Base-by-base conservation (phyloP, 2,888 invertebrate genomes). In the Plutella xylostella region DNA sequence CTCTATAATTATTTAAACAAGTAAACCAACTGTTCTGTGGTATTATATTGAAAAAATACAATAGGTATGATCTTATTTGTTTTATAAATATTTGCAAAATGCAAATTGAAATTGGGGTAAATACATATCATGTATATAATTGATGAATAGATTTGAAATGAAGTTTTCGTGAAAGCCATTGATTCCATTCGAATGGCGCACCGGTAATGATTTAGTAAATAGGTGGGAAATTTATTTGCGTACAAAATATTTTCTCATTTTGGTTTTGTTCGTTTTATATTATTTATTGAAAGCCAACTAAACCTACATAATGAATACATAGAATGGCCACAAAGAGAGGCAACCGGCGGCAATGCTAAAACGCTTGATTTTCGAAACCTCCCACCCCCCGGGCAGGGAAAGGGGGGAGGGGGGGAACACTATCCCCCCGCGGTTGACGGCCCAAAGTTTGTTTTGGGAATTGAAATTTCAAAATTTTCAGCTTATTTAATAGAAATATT, bases 321-420 rank as follows among this genome's bases (percentile, higher is more conserved):
- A 28, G 20, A 17, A 9, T 62, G 58, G 57, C 59, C 63, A 58
- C 64, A 65, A 63, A 62, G 63, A n/a, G n/a, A n/a, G n/a, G n/a
- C n/a, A n/a, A n/a, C 66, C 67, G 72, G 45, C 49, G 50, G 58
- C 62, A 61, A 66, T 73, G 63, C 76, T 75, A 76, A 79, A 79
- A 79, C 74, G 72, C 65, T 64, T 60, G 61, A 73, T 73, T 78
- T 79, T 78, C 79, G 80, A 82, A 82, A 80, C 73, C 50, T 57
- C 53, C 51, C 57, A 58, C 55, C 63, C 58, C 53, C 49, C 45
- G 47, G 41, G 37, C 39, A 41, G 46, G 45, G 44, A 54, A 55
- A 49, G 42, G 55, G 57, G 56, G 50, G 51, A 25, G 48, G 44
- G 49, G 54, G 57, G 60, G 63, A 61, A 68, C 66, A 77, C 77